Conservation (phyloP, 2,888 invertebrate species). For the Syrista parreyssii region DNA sequence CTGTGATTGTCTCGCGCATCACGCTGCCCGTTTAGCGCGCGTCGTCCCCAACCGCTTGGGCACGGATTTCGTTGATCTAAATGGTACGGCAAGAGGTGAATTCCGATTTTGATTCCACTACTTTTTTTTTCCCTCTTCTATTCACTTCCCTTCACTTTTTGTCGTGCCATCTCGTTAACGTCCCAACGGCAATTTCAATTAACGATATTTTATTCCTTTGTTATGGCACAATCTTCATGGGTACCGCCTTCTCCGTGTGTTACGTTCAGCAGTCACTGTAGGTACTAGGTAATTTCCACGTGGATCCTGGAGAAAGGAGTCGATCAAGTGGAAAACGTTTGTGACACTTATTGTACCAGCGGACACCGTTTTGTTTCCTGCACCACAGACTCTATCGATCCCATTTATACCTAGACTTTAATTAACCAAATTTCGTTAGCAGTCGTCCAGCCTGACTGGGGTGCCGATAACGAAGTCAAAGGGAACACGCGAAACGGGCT, state of each 20-base stretch:
- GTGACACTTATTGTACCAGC: not conserved
- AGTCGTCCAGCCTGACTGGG: not conserved
- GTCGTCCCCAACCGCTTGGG: no score
- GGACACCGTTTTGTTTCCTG: not conserved
- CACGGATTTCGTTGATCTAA: no score
- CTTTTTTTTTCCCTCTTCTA: conserved; percentile 11
- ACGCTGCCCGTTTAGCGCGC: no score
- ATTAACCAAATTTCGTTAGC: not conserved
- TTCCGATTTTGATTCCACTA: conserved; percentile 1
- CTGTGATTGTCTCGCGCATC: no score
- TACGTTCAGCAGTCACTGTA: not conserved
- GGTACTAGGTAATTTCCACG: not conserved
- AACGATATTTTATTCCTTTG: not conserved
- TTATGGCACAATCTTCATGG: not conserved
- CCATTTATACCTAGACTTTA: not conserved
- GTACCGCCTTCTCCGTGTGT: not conserved
- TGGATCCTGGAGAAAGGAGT: not conserved
- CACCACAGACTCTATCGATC: not conserved
- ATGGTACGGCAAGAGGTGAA: no score
- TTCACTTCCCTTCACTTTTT: conserved; percentile 6
- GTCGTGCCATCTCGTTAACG: not conserved
- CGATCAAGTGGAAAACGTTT: not conserved
- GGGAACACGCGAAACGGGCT: not conserved
- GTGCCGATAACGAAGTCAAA: not conserved
- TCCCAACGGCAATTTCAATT: not conserved